phyloP scores from a whole-genome alignment of 2,113 vertebrate genomes.

The Tor tambroides region DNA sequence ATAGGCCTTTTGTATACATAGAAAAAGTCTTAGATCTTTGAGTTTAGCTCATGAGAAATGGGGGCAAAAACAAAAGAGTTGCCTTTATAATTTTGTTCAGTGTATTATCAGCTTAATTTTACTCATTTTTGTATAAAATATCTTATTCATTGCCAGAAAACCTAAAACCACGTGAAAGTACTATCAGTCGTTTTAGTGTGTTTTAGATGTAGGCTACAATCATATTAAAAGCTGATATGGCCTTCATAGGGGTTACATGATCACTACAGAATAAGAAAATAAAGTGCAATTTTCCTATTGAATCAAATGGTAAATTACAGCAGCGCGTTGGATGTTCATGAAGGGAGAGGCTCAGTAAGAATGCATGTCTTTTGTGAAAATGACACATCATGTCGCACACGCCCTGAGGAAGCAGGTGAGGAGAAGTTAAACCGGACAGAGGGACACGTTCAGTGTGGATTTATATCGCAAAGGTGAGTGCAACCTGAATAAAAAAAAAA shows the following conservation, averaged over 20 bases:
- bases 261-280: neutral
- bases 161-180: neutral
- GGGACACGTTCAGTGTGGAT: neutral
- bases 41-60: too few relatives aligned
- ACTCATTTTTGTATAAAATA: neutral
- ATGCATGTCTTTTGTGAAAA: neutral
- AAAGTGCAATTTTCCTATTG: neutral
- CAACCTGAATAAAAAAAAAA: neutral
- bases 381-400: neutral
- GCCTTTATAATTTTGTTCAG: too few relatives aligned
- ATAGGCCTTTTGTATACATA: too few relatives aligned
- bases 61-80: too few relatives aligned
- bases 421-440: neutral
- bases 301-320: neutral
- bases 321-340: neutral
- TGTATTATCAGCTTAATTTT: too few relatives aligned
- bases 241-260: neutral
- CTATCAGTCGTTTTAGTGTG: neutral
- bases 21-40: too few relatives aligned
- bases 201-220: neutral
- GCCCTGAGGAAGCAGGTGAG: neutral
- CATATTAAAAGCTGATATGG: neutral
- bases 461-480: slow-evolving; percentile 17
- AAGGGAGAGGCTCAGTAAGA: slow-evolving; percentile 14
- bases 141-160: neutral